A percentile compares a stretch with the other conserved stretches of the same genome.
Evolutionary conservation across 2,888 invertebrate species (phyloP).

Genomic region (Athalia cordata): DNA sequence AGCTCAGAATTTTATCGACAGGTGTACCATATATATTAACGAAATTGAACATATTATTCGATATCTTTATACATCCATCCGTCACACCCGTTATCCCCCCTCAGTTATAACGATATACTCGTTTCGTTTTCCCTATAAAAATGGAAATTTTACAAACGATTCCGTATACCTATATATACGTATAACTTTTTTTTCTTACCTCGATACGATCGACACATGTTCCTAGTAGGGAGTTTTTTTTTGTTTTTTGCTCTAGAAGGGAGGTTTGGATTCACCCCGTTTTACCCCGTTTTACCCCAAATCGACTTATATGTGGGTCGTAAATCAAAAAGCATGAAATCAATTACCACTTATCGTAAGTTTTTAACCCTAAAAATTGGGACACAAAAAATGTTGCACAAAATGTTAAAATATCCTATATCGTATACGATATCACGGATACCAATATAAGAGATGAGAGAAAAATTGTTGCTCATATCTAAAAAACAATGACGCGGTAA

Average conservation of each 20-base stretch:
- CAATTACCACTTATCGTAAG: slow-evolving; percentile 70
- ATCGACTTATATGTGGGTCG: slow-evolving; percentile 63
- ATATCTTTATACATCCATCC: slow-evolving; percentile 35
- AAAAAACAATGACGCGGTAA: too few relatives aligned
- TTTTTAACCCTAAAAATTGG: slow-evolving; percentile 48
- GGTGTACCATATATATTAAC: not conserved
- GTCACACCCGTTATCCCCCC: slow-evolving; percentile 8
- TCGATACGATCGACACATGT: slow-evolving; percentile 59
- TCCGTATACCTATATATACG: not conserved
- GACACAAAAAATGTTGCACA: not conserved
- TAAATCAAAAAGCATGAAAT: slow-evolving; percentile 72
- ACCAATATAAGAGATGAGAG: too few relatives aligned
- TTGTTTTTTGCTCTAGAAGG: too few relatives aligned
- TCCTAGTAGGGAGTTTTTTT: slow-evolving; percentile 49
- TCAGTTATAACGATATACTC: not conserved
- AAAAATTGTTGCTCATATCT: too few relatives aligned
- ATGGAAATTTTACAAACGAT: slow-evolving; percentile 59
- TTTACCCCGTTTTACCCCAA: slow-evolving; percentile 68
- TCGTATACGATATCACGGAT: not conserved
- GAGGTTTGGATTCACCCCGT: slow-evolving; percentile 60
- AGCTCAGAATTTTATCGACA: not conserved
- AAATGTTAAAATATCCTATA: not conserved
- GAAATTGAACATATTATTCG: not conserved
- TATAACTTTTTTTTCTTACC: slow-evolving; percentile 5
- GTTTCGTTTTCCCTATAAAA: slow-evolving; percentile 61